phyloP scores from a whole-genome alignment of 2,888 invertebrate genomes.

The Scaptomyza parva region DNA sequence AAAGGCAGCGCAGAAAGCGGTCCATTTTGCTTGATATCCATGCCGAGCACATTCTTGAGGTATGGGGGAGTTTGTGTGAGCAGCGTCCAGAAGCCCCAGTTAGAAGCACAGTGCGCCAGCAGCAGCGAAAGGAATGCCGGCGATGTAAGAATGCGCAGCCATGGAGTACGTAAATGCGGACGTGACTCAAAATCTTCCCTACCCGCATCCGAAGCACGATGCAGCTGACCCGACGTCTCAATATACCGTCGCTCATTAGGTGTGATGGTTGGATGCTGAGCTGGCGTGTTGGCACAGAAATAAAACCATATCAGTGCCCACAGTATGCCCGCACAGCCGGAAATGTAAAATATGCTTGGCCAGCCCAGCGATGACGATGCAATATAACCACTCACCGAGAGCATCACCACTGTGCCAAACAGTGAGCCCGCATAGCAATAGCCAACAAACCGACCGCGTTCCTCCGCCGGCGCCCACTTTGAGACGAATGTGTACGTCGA shows the following conservation, averaged over 20 bases:
- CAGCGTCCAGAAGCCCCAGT: constrained; percentile 91
- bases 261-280: constrained; percentile 86
- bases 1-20: constrained; percentile 86
- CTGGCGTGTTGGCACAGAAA: constrained; percentile 87
- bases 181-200: constrained; percentile 48
- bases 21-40: constrained; percentile 89
- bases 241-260: constrained; percentile 87
- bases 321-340: constrained; percentile 86
- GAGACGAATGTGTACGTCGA: constrained; percentile 90
- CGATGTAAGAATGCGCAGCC: constrained; percentile 88
- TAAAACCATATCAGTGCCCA: constrained; percentile 87
- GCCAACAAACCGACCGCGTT: constrained; percentile 87
- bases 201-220: constrained; percentile 74
- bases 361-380: constrained; percentile 87
- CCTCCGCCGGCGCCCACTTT: constrained; percentile 89
- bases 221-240: constrained; percentile 84
- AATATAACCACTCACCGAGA: constrained; percentile 88
- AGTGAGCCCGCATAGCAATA: constrained; percentile 88
- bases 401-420: constrained; percentile 88
- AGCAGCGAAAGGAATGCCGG: constrained; percentile 87
- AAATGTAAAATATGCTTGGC: constrained; percentile 89
- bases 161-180: constrained; percentile 85
- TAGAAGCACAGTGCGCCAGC: constrained; percentile 88
- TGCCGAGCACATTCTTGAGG: constrained; percentile 89
- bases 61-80: constrained; percentile 90